A percentile compares a stretch with the other conserved stretches of the same genome.
Evolutionary conservation across 2,797 vertebrate species (phyloP).

Genomic region (Platyrinchus mystaceus): DNA sequence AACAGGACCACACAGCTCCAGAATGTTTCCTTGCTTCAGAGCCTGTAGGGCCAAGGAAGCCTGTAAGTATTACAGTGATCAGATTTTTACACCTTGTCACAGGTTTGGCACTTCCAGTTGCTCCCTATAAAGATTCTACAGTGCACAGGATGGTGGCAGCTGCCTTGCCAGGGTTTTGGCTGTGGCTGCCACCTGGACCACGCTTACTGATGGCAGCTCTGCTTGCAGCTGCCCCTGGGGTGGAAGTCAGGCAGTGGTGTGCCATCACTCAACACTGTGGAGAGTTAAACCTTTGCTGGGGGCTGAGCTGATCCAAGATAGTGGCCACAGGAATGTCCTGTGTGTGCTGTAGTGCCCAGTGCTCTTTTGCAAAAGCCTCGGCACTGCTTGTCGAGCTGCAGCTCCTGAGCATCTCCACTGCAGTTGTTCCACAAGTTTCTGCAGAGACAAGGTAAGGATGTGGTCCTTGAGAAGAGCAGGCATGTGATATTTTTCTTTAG

Average conservation of each 20-base stretch:
- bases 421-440: fast-evolving
- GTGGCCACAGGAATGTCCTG: background rate
- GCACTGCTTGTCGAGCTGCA: background rate
- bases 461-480: background rate
- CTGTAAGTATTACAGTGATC: background rate
- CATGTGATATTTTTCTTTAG: background rate
- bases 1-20: background rate
- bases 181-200: background rate
- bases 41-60: background rate
- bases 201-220: background rate
- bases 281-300: background rate
- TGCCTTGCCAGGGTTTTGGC: background rate
- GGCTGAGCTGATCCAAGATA: background rate
- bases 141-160: background rate
- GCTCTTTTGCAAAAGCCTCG: background rate
- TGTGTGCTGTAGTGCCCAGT: background rate
- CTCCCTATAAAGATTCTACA: background rate
- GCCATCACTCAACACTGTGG: fast-evolving
- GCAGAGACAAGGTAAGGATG: background rate
- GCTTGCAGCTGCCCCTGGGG: background rate
- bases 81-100: background rate
- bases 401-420: background rate
- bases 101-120: background rate
- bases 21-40: background rate
- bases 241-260: fast-evolving